A percentile compares a stretch with the other conserved stretches of the same genome.
phyloP scores from a whole-genome alignment of 2,113 vertebrate species.

The Halcyon malimbica region DNA sequence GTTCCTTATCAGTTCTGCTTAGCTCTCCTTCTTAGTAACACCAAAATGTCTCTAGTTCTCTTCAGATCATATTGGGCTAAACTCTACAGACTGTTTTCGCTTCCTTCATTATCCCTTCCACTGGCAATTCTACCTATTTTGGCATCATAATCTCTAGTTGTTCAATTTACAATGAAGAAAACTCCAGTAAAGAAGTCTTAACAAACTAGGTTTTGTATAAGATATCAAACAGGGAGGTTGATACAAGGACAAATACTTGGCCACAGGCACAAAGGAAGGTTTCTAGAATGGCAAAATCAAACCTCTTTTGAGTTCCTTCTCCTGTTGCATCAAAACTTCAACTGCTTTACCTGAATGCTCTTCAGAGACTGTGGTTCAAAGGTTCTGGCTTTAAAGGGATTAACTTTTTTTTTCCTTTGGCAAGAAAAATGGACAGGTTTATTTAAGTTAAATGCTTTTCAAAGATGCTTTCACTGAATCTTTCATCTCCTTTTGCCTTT shows the following conservation, averaged over 20 bases:
- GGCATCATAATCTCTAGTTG: neutral
- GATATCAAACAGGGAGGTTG: neutral
- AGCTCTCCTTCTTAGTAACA: neutral
- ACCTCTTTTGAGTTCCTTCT: neutral
- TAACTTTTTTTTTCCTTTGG: neutral
- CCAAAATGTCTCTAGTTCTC: neutral
- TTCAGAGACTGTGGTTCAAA: constrained; percentile 33
- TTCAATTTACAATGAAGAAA: neutral
- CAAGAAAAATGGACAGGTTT: constrained; percentile 40
- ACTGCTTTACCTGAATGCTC: neutral
- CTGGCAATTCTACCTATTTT: neutral
- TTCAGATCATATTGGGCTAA: neutral
- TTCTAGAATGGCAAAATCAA: neutral
- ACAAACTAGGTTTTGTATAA: neutral
- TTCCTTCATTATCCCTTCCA: neutral
- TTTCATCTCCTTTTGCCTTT: constrained; percentile 56
- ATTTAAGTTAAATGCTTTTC: constrained; percentile 58
- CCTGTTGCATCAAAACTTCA: neutral
- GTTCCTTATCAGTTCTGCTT: neutral
- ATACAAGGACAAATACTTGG: neutral
- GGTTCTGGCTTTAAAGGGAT: constrained; percentile 26
- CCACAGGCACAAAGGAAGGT: neutral
- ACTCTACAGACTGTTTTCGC: neutral
- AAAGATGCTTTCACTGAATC: constrained; percentile 20
- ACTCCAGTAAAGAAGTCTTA: neutral